These are phyloP conservation scores for Leptonema lineaticorne DNA, from an alignment of 1,140 invertebrate genomes.

Conservation along the genomic window DNA sequence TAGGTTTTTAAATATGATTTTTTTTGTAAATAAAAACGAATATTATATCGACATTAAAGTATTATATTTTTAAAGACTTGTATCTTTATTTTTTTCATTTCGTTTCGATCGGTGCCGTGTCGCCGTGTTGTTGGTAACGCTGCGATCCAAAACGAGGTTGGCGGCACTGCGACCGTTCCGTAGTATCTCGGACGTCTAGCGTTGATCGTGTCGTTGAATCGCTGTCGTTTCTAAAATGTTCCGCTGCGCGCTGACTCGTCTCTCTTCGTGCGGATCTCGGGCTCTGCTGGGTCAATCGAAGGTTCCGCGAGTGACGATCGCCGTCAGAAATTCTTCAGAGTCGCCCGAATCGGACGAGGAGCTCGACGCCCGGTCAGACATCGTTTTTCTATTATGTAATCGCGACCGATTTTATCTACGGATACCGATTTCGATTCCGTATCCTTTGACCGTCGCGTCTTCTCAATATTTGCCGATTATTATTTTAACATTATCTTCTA, in stretches of 20 bases:
- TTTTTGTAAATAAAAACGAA: no score
- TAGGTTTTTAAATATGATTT: no score
- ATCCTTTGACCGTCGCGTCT: background rate
- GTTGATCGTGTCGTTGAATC: no score
- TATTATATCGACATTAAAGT: no score
- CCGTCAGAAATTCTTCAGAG: slow-evolving; percentile 21
- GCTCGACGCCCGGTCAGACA: slow-evolving; percentile 32
- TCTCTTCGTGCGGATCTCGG: background rate
- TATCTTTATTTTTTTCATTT: no score
- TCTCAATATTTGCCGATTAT: background rate
- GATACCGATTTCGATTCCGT: background rate
- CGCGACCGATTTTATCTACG: background rate
- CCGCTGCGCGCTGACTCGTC: background rate
- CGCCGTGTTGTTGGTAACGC: no score
- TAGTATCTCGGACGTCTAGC: no score
- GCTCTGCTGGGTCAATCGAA: background rate
- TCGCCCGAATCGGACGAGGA: slow-evolving; percentile 34
- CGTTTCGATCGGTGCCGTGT: no score
- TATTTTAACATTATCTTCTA: background rate
- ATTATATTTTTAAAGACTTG: no score
- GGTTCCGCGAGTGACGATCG: background rate
- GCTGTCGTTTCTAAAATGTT: slow-evolving; percentile 26
- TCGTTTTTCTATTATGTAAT: slow-evolving; percentile 26
- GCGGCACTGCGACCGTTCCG: no score
- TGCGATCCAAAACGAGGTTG: no score